A percentile compares a stretch with the other conserved stretches of the same genome.
These are phyloP conservation scores for Acyrthosiphon pisum DNA, from an alignment of 1,140 invertebrate genomes.

Conservation along the genomic window DNA sequence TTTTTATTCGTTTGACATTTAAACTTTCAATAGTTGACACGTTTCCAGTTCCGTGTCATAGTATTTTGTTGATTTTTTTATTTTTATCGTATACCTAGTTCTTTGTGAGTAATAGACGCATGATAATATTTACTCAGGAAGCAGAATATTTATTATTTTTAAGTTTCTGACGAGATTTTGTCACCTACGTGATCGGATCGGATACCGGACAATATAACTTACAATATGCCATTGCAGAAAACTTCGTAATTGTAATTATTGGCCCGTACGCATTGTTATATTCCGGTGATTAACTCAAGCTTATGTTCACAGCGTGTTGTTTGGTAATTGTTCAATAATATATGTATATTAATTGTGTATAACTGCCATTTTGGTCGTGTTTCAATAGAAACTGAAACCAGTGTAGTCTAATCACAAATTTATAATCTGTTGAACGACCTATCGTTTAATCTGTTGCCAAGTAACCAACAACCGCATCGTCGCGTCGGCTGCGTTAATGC, in stretches of 20 bases:
- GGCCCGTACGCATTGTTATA: not conserved
- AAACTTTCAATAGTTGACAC: not conserved
- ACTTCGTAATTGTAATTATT: not conserved
- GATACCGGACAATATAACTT: not conserved
- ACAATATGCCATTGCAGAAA: not conserved
- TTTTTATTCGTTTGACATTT: not conserved
- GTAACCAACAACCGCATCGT: not conserved
- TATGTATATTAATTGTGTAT: not conserved
- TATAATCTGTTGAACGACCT: not conserved
- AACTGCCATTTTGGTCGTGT: not conserved
- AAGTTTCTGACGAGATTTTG: too few relatives aligned
- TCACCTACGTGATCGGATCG: not conserved
- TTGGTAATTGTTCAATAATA: not conserved
- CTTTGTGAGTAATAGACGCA: too few relatives aligned
- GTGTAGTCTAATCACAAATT: not conserved
- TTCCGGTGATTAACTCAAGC: not conserved
- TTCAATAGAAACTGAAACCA: not conserved
- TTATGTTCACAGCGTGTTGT: not conserved
- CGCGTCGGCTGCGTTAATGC: not conserved
- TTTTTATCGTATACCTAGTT: too few relatives aligned
- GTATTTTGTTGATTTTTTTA: too few relatives aligned
- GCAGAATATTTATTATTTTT: not conserved
- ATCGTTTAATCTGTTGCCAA: constrained; percentile 32
- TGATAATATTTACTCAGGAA: too few relatives aligned
- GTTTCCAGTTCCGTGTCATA: too few relatives aligned